phyloP scores from a whole-genome alignment of 2,888 invertebrate genomes.

The Dicyrtoma fusca region DNA sequence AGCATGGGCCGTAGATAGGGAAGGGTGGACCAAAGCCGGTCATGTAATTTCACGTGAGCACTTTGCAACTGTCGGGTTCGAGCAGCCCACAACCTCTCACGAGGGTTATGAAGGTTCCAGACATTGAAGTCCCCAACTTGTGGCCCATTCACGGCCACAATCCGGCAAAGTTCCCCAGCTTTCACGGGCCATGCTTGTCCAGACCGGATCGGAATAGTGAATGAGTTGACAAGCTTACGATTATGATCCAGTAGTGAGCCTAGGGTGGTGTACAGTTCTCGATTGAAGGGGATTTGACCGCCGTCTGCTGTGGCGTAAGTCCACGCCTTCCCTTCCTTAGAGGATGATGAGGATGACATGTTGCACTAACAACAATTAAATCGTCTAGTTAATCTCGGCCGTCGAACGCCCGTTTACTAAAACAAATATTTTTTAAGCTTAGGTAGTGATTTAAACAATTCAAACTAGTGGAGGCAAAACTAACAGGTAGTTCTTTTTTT shows the following conservation, averaged over 20 bases:
- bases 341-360: too few relatives aligned
- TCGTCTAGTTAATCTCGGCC: too few relatives aligned
- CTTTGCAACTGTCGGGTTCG: slow-evolving; percentile 63
- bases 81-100: slow-evolving; percentile 61
- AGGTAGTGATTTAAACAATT: too few relatives aligned
- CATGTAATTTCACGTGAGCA: slow-evolving; percentile 61
- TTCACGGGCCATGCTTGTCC: slow-evolving; percentile 62
- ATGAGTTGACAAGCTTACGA: slow-evolving; percentile 32
- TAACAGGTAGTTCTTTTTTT: too few relatives aligned
- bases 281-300: slow-evolving; percentile 17
- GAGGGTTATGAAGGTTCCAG: slow-evolving; percentile 62
- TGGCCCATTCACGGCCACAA: slow-evolving; percentile 61
- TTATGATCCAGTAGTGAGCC: background rate
- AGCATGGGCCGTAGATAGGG: slow-evolving; percentile 63
- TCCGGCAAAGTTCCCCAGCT: slow-evolving; percentile 61
- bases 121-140: slow-evolving; percentile 63
- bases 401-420: too few relatives aligned
- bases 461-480: too few relatives aligned
- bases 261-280: slow-evolving; percentile 22
- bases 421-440: too few relatives aligned
- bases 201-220: slow-evolving; percentile 53
- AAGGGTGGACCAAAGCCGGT: slow-evolving; percentile 62
- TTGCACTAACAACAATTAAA: too few relatives aligned
- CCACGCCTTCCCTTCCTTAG: slow-evolving; percentile 20
- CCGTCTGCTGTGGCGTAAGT: slow-evolving; percentile 33